Percentiles rank a stretch among this genome's conserved stretches.
Conservation (phyloP, 1,140 invertebrate genomes). For the Adoxophyes honmai region DNA sequence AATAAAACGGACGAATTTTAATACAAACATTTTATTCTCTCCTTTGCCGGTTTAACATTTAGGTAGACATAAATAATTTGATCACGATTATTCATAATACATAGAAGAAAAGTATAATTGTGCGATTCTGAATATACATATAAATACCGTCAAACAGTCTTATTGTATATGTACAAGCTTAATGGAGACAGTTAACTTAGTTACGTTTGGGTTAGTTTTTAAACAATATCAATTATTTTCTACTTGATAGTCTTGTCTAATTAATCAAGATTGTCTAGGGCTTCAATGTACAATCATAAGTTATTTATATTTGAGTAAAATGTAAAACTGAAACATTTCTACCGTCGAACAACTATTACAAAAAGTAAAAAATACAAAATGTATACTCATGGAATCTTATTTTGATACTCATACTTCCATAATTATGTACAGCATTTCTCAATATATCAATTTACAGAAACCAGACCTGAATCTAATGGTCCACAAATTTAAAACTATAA, state of each 20-base stretch:
- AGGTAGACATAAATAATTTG: slow-evolving; percentile 43
- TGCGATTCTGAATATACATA: slow-evolving; percentile 43
- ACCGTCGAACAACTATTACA: slow-evolving; percentile 35
- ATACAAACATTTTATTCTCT: slow-evolving; percentile 41
- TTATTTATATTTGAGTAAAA: neutral
- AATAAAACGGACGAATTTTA: neutral
- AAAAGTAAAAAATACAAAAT: slow-evolving; percentile 45
- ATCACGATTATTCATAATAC: slow-evolving; percentile 28
- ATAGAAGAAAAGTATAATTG: slow-evolving; percentile 43
- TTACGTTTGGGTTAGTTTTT: neutral
- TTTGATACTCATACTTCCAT: slow-evolving; percentile 20
- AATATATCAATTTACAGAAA: slow-evolving; percentile 34
- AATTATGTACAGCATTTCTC: slow-evolving; percentile 6
- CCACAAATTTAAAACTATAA: slow-evolving; percentile 47
- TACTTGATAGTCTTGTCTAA: slow-evolving; percentile 8
- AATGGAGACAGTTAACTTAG: slow-evolving; percentile 1
- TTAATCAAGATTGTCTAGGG: slow-evolving; percentile 6
- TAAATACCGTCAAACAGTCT: slow-evolving; percentile 44
- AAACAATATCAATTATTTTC: slow-evolving; percentile 11
- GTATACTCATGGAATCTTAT: slow-evolving; percentile 22
- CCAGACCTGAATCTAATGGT: slow-evolving; percentile 59
- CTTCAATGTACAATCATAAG: neutral
- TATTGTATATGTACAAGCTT: slow-evolving; percentile 27
- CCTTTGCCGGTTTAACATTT: slow-evolving; percentile 34
- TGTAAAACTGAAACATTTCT: neutral